Base-by-base conservation (phyloP, 2,888 invertebrate species). In the Calliopum simillimum region DNA sequence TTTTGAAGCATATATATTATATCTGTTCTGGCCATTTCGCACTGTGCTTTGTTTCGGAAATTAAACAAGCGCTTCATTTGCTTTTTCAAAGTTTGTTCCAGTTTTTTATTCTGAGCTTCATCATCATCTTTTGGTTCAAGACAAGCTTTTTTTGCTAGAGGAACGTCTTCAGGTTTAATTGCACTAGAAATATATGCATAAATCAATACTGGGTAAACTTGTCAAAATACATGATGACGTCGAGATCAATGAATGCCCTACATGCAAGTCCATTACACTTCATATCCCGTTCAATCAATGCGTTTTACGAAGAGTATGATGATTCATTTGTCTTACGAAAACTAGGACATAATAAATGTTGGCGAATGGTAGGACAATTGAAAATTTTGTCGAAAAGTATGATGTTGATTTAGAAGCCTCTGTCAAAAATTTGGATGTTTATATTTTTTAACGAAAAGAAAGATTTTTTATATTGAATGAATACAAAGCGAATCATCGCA, bases 61-160 rank as follows among this genome's bases (percentile, higher is more conserved):
- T 89, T 87, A 85, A 91, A 95, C 64, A 84, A 69, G 1, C 44
- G 49, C 19, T 81, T 78, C 3, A 76, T 80, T 67, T 85, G 85
- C 3, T 78, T 73, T 68, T 84, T 81, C 1, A 85, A 41, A 12
- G 63, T 76, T 74, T 91, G 90, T 78, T 91, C 88, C 49, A 93
- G 86, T 73, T 88, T 85, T 69, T 91, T 89, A 68, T 91, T 90
- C 47, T 89, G 86, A 1, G 88, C 87, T 56, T 86, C 86, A 65
- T 89, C 90, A 25, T 86, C 86, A 78, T 88, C 88, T 83, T 89
- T 88, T 1, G 89, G 88, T 78, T 92, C 92, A 0, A 86, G 80
- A 83, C 94, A 94, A 0, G 90, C 76, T 82, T 94, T 95, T 77
- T 95, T 95, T 0, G 89, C 77, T 5, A 85, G 87, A 3, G 91